Percentiles rank a stretch among this genome's conserved stretches.
Evolutionary conservation across 2,797 vertebrate genomes (phyloP).

Genomic region (Meda fulgida): DNA sequence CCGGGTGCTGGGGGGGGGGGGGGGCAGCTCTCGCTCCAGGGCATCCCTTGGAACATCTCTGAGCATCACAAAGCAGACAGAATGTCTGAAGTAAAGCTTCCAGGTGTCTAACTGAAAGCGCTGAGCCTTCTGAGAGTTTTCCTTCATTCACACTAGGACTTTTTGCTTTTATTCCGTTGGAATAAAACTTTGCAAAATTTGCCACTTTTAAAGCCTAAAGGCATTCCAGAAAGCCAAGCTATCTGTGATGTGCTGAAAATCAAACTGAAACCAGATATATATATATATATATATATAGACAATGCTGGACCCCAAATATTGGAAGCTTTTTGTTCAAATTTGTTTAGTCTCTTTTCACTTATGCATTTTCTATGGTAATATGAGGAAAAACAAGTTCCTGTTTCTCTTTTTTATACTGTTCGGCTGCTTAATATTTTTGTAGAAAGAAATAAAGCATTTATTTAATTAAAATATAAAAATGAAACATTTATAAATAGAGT

Average conservation of each 20-base stretch:
- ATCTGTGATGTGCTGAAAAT: constrained; percentile 29
- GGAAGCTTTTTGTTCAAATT: background rate
- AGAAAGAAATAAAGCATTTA: too few species aligned
- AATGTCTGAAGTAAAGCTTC: constrained; percentile 66
- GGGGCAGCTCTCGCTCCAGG: constrained; percentile 69
- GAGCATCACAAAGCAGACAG: constrained; percentile 66
- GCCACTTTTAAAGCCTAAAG: constrained; percentile 45
- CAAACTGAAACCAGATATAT: background rate
- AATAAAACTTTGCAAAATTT: constrained; percentile 42
- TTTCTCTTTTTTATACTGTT: background rate
- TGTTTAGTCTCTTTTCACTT: background rate
- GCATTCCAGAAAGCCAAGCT: constrained; percentile 53
- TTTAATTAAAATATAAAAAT: background rate
- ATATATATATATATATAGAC: background rate
- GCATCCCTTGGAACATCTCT: constrained; percentile 70
- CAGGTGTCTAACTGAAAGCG: constrained; percentile 67
- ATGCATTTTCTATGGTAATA: background rate
- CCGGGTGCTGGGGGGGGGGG: constrained; percentile 59
- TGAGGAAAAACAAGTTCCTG: too few species aligned
- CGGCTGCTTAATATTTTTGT: background rate
- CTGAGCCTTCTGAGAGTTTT: constrained; percentile 57
- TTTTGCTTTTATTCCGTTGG: constrained; percentile 51
- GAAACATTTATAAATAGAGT: background rate
- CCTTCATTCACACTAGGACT: constrained; percentile 40
- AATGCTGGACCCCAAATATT: background rate